phyloP scores from a whole-genome alignment of 2,113 vertebrate genomes.

The Ciconia stormi region DNA sequence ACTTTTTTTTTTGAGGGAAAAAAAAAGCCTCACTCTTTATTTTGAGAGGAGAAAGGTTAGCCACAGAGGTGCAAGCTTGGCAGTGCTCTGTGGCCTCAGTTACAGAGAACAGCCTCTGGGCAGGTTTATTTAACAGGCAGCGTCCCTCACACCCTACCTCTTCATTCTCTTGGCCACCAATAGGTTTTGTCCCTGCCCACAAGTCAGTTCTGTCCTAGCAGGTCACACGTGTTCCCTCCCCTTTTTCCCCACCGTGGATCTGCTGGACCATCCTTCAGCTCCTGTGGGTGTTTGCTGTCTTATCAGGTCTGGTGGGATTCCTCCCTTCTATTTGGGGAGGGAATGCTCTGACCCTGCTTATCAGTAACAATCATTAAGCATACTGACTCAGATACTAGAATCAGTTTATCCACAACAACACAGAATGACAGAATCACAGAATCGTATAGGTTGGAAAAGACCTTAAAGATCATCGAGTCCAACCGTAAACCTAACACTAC shows the following conservation, averaged over 20 bases:
- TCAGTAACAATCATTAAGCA: not conserved
- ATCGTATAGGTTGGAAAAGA: too few relatives aligned
- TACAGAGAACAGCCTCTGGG: not conserved
- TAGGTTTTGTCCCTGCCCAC: not conserved
- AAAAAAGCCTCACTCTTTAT: too few relatives aligned
- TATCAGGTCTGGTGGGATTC: not conserved
- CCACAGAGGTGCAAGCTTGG: not conserved
- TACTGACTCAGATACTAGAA: not conserved
- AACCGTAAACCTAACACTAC: too few relatives aligned
- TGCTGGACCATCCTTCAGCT: not conserved
- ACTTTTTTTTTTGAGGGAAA: too few relatives aligned
- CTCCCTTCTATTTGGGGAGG: not conserved
- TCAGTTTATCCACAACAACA: not conserved
- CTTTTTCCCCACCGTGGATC: rapidly evolving
- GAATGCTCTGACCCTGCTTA: not conserved
- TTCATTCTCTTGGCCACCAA: not conserved
- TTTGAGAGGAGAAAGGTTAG: not conserved
- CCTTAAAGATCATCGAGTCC: too few relatives aligned
- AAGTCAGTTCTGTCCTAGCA: not conserved
- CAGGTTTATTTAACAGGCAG: not conserved
- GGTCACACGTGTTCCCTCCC: rapidly evolving
- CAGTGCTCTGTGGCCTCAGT: not conserved
- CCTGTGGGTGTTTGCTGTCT: not conserved
- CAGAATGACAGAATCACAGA: not conserved
- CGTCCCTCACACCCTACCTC: not conserved